Evolutionary conservation across 2,113 vertebrate genomes (phyloP).

Genomic region (Pteruthius melanotis): DNA sequence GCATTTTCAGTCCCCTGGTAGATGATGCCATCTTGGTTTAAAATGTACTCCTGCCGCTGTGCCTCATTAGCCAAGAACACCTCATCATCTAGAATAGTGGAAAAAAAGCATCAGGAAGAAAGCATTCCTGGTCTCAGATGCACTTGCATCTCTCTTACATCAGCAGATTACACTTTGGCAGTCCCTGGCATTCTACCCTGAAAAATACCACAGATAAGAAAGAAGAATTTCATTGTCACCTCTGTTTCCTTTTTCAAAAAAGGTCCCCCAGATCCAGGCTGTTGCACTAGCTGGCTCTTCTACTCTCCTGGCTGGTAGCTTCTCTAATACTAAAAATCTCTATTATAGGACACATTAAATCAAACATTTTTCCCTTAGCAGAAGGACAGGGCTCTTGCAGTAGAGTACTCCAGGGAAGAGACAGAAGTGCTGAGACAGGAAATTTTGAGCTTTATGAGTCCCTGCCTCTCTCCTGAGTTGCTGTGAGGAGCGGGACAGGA

Average conservation of each 20-base stretch:
- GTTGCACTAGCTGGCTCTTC: not conserved
- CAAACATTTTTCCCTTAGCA: not conserved
- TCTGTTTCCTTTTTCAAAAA: not conserved
- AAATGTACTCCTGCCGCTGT: constrained; percentile 79
- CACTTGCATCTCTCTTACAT: not conserved
- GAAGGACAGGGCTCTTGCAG: not conserved
- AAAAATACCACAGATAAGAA: not conserved
- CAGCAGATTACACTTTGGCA: not conserved
- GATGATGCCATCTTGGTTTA: constrained; percentile 81
- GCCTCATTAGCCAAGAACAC: constrained; percentile 77
- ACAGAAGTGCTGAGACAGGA: not conserved
- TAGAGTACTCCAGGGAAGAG: not conserved
- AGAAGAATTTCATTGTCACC: not conserved
- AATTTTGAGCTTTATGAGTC: not conserved
- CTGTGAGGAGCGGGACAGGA: not conserved
- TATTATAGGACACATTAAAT: not conserved
- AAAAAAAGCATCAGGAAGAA: not conserved
- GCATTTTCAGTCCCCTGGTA: constrained; percentile 72
- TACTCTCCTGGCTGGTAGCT: not conserved
- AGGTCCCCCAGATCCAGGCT: not conserved
- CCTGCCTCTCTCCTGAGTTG: not conserved
- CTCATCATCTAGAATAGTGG: constrained; percentile 71
- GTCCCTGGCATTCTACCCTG: not conserved
- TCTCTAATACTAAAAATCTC: not conserved
- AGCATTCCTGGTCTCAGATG: not conserved